Evolutionary conservation across 2,888 invertebrate genomes (phyloP), one percentile per base, ranked within the genome.

Genomic region (Chironomus tentans): DNA sequence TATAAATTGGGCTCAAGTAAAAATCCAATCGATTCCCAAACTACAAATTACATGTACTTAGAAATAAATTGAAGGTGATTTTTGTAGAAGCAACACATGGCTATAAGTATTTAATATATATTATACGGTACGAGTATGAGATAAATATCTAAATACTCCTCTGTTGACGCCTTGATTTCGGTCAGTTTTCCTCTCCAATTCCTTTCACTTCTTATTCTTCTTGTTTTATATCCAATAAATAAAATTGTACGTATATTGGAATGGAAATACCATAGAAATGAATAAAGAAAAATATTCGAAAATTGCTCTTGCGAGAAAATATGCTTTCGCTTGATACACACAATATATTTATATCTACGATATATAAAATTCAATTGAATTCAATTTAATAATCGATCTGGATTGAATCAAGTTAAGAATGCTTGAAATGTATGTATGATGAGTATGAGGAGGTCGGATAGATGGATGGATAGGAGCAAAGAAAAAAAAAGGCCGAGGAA

Each of bases 381-480:
- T 70, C 48, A 70, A 70, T 70, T 70, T 47, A 70, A 70, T 47
- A 70, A 70, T 70, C 70, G 70, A 65, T 65, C 65, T 18, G 21
- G 46, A 15, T 70, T 68, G 28, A 68, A 68, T 68, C 68, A 68
- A 24, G 15, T 56, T n/a, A 56, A 56, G 56, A n/a, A 56, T 18
- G 18, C 56, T 56, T 18, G 5, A 56, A n/a, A 38, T 38, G 38
- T 38, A 38, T 38, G 38, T 38, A 38, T 56, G 56, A 56, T n/a
- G 18, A 56, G 18, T 56, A 18, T 6, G 56, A 56, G 56, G 18
- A 56, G 56, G 56, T 18, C 56, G 56, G 7, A 15, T 18, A 15
- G 18, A 56, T 56, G 18, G 18, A 56, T 15, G 18, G 56, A 15
- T 15, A 6, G 3, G 46, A 68, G 46, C 2, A 68, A 38, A 3